phyloP scores from a whole-genome alignment of 2,113 vertebrate species.

The Sarotherodon lohbergeri region DNA sequence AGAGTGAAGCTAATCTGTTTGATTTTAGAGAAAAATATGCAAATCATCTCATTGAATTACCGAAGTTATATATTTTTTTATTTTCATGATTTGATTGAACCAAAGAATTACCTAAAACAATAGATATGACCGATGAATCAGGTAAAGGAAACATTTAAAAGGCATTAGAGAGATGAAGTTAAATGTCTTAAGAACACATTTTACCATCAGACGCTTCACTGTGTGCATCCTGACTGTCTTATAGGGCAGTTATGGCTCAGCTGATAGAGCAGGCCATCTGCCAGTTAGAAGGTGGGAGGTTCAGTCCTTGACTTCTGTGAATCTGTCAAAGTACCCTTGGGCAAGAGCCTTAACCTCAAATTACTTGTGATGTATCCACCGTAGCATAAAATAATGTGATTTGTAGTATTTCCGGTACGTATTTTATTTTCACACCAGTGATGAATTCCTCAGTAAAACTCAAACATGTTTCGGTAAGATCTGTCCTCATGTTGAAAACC shows the following conservation, averaged over 20 bases:
- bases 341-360: background rate
- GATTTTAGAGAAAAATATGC: background rate
- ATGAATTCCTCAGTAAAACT: background rate
- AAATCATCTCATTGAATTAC: background rate
- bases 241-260: background rate
- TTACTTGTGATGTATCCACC: background rate
- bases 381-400: background rate
- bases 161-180: background rate
- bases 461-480: background rate
- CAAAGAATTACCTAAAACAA: background rate
- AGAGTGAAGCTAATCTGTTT: background rate
- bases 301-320: background rate
- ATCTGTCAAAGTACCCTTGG: background rate
- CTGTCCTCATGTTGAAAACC: background rate
- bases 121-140: background rate
- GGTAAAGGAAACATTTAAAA: background rate
- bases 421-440: background rate
- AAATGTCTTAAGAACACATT: background rate
- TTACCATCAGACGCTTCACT: background rate
- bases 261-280: background rate
- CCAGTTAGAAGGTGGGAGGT: background rate
- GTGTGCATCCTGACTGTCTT: background rate
- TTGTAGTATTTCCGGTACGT: background rate
- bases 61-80: background rate
- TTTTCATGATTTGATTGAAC: background rate